Conservation (phyloP, 1,140 invertebrate species). For the Paralvinella palmiformis region DNA sequence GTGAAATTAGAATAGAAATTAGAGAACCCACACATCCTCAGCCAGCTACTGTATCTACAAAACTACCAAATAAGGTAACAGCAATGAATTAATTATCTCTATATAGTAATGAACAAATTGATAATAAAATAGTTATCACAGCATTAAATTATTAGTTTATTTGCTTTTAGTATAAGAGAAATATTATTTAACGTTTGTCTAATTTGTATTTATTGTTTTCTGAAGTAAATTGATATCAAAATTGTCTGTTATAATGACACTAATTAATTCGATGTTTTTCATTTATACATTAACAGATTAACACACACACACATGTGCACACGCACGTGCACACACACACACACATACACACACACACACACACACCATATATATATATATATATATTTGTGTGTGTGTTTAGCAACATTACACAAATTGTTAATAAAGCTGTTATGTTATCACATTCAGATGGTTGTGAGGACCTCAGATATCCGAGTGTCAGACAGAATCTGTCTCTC, state of each 20-base stretch:
- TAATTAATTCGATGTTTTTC: too few relatives aligned
- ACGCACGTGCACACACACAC: too few relatives aligned
- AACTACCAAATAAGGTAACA: constrained; percentile 32
- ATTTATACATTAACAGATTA: too few relatives aligned
- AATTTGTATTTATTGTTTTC: constrained; percentile 2
- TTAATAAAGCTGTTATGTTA: not conserved
- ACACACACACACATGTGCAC: too few relatives aligned
- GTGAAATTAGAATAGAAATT: constrained; percentile 33
- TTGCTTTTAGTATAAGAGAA: too few relatives aligned
- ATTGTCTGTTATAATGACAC: too few relatives aligned
- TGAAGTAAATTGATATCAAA: too few relatives aligned
- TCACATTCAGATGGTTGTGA: constrained; percentile 41
- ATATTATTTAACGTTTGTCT: not conserved
- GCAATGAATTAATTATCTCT: not conserved
- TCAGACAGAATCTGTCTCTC: constrained; percentile 47
- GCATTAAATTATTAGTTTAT: too few relatives aligned
- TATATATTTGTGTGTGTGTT: too few relatives aligned
- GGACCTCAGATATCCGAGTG: constrained; percentile 45
- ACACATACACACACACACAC: too few relatives aligned
- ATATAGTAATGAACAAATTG: not conserved
- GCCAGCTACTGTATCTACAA: constrained; percentile 36
- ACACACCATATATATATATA: too few relatives aligned
- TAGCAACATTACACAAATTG: not conserved
- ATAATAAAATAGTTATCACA: not conserved
- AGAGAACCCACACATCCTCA: constrained; percentile 37